A percentile compares a stretch with the other conserved stretches of the same genome.
Conservation (phyloP, 2,888 invertebrate species). For the Steinernema carpocapsae region DNA sequence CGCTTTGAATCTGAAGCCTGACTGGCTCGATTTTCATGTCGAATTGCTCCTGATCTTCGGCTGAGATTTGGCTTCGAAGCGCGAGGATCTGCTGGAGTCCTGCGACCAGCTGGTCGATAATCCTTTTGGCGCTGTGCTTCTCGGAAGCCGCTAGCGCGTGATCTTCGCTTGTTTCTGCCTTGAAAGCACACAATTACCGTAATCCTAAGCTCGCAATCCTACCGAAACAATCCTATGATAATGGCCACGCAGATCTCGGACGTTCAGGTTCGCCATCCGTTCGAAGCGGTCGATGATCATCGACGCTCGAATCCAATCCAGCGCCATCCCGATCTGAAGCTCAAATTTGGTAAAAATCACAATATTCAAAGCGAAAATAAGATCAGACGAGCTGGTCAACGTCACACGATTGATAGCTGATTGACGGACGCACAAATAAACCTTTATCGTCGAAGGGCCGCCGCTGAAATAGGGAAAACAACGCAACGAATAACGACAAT, state of each 20-base stretch:
- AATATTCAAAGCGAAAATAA: no score
- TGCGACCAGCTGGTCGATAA: slow-evolving; percentile 53
- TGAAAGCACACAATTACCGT: no score
- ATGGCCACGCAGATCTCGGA: slow-evolving; percentile 44
- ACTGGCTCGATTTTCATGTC: slow-evolving; percentile 56
- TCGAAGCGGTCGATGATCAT: slow-evolving; percentile 46
- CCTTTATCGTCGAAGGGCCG: no score
- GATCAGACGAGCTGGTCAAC: no score
- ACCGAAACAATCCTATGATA: slow-evolving; percentile 43
- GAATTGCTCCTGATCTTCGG: slow-evolving; percentile 47
- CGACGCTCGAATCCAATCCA: slow-evolving; percentile 45
- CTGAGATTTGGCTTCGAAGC: slow-evolving; percentile 45
- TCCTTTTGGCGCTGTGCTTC: slow-evolving; percentile 44
- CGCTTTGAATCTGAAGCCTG: slow-evolving; percentile 52
- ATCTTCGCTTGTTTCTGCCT: slow-evolving; percentile 45
- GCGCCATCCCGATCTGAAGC: slow-evolving; percentile 76
- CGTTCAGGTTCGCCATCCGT: slow-evolving; percentile 40
- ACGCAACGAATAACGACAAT: slow-evolving; percentile 13
- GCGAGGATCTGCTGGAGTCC: slow-evolving; percentile 53
- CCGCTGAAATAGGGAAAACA: slow-evolving; percentile 26
- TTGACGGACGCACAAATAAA: no score
- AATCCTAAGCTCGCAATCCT: no score
- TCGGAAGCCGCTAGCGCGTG: slow-evolving; percentile 41
- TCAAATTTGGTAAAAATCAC: background rate
- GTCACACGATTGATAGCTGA: no score